Evolutionary conservation across 2,888 invertebrate species (phyloP).

Genomic region (Pterostichus niger): DNA sequence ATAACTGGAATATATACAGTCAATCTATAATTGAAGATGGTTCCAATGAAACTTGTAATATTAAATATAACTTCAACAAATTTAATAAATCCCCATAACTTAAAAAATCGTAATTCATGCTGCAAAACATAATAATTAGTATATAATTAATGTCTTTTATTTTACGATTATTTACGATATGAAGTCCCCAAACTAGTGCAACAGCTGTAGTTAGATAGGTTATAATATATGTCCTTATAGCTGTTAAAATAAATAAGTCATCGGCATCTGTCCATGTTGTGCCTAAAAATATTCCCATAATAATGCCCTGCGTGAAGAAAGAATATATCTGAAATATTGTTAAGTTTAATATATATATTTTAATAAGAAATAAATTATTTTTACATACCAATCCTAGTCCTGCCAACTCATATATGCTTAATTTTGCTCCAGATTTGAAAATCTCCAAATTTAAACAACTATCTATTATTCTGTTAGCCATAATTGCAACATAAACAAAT

Average conservation of each 20-base stretch:
- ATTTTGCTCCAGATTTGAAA: conserved; percentile 16
- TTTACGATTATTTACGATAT: background rate
- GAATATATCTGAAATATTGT: conserved; percentile 10
- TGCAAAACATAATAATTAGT: background rate
- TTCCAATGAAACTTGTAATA: background rate
- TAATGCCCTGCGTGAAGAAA: background rate
- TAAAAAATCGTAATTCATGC: conserved; percentile 24
- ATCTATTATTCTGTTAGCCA: background rate
- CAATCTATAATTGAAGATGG: background rate
- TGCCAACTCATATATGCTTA: background rate
- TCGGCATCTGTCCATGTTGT: background rate
- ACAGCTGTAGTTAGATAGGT: background rate
- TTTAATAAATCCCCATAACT: conserved; percentile 5
- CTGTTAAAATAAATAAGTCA: background rate
- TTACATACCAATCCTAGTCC: conserved; percentile 11
- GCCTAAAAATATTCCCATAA: background rate
- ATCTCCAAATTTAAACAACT: background rate
- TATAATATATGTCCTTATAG: background rate
- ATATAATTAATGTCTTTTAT: background rate
- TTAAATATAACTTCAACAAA: background rate
- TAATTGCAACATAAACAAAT: background rate
- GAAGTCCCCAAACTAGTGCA: conserved; percentile 8
- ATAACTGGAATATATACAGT: background rate
- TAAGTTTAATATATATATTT: background rate
- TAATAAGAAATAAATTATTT: background rate